Percentiles rank a stretch among this genome's conserved stretches.
phyloP scores from a whole-genome alignment of 2,113 vertebrate species.

The Myocastor coypus region DNA sequence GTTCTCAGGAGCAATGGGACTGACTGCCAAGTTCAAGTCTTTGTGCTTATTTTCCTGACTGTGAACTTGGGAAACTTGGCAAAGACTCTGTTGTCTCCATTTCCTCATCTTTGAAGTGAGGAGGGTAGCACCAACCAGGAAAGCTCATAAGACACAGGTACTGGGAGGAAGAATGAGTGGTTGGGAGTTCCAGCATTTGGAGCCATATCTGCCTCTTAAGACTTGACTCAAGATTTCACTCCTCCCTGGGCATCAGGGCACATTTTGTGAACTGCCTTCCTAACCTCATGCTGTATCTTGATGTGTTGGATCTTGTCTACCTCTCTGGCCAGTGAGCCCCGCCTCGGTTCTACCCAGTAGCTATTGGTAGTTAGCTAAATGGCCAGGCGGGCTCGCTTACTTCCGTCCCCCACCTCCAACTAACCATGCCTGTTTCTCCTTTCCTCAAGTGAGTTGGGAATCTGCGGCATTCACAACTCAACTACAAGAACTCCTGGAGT shows the following conservation, averaged over 20 bases:
- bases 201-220: background rate
- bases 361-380: background rate
- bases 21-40: background rate
- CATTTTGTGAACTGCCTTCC: background rate
- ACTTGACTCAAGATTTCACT: background rate
- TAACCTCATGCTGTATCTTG: background rate
- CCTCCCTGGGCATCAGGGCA: rapidly evolving
- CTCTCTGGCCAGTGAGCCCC: background rate
- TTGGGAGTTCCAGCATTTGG: background rate
- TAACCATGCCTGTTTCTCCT: rapidly evolving
- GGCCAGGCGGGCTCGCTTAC: rapidly evolving
- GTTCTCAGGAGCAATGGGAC: no score
- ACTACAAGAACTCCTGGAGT: background rate
- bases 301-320: background rate
- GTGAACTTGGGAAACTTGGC: background rate
- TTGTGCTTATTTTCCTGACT: background rate
- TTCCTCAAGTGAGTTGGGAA: background rate
- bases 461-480: background rate
- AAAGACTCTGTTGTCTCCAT: background rate
- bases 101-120: background rate
- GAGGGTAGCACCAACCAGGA: background rate
- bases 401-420: background rate
- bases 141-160: background rate
- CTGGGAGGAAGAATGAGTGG: background rate
- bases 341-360: rapidly evolving